These are phyloP conservation scores for Leptarthrus brevirostris DNA, from an alignment of 2,888 invertebrate genomes.

Conservation along the genomic window DNA sequence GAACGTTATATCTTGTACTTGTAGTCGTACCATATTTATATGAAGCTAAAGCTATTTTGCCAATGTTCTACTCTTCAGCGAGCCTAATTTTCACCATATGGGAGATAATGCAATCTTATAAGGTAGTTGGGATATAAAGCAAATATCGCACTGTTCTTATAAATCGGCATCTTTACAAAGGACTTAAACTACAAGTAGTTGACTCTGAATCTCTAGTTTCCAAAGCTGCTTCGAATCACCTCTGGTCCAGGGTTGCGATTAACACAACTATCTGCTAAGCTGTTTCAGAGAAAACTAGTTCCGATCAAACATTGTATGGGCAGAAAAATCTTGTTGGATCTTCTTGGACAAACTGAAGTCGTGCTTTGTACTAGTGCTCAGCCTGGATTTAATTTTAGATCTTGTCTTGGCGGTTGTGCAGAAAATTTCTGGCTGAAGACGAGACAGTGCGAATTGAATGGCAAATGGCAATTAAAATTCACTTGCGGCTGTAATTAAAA, in stretches of 20 bases:
- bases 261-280: neutral
- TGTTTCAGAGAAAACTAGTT: neutral
- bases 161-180: neutral
- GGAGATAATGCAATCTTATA: neutral
- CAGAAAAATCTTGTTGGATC: neutral
- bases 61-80: neutral
- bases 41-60: neutral
- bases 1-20: neutral
- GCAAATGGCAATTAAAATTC: conserved; percentile 5
- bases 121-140: neutral
- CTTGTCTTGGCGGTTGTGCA: neutral
- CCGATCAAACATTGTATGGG: neutral
- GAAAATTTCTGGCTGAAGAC: neutral
- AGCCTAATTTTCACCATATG: neutral
- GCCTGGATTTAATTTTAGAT: conserved; percentile 11
- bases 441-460: neutral
- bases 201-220: neutral
- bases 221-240: neutral
- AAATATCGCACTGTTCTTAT: neutral
- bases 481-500: neutral
- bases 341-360: neutral
- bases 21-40: neutral
- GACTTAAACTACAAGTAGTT: neutral
- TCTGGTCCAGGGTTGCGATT: neutral
- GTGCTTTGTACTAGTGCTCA: neutral